Conservation (phyloP, 1,140 invertebrate genomes). For the Saxidomus purpurata region DNA sequence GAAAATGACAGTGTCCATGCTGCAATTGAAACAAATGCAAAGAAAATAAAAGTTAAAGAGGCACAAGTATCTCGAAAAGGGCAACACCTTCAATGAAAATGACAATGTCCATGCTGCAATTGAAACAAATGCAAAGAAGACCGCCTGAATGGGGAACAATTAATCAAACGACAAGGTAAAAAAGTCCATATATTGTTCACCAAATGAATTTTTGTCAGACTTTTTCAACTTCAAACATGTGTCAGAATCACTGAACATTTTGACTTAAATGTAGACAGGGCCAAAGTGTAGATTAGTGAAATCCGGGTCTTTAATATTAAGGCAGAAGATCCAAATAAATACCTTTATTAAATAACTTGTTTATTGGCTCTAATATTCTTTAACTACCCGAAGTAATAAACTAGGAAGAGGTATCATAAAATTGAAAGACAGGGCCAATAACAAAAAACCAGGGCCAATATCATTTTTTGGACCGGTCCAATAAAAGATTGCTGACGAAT, state of each 20-base stretch:
- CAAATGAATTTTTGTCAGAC: slow-evolving; percentile 23
- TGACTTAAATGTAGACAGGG: neutral
- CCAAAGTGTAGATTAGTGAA: neutral
- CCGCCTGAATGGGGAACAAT: slow-evolving; percentile 18
- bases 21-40: slow-evolving; percentile 38
- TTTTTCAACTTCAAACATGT: slow-evolving; percentile 22
- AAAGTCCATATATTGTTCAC: slow-evolving; percentile 4
- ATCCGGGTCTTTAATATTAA: neutral
- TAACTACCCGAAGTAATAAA: too few species aligned
- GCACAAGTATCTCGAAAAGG: slow-evolving; percentile 52
- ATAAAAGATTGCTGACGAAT: too few species aligned
- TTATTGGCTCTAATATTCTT: too few species aligned
- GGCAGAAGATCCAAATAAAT: neutral
- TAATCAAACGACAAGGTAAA: neutral
- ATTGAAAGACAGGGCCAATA: too few species aligned
- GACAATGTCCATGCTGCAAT: slow-evolving; percentile 44
- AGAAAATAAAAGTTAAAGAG: neutral
- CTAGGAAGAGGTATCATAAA: too few species aligned
- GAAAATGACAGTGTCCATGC: slow-evolving; percentile 37
- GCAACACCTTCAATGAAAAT: slow-evolving; percentile 51
- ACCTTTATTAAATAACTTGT: too few species aligned
- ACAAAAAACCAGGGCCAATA: too few species aligned
- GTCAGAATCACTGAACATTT: slow-evolving; percentile 9
- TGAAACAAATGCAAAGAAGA: neutral
- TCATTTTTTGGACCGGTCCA: too few species aligned